These are phyloP conservation scores for Geopemphigus sp. DNA, from an alignment of 1,140 invertebrate genomes.

Conservation along the genomic window DNA sequence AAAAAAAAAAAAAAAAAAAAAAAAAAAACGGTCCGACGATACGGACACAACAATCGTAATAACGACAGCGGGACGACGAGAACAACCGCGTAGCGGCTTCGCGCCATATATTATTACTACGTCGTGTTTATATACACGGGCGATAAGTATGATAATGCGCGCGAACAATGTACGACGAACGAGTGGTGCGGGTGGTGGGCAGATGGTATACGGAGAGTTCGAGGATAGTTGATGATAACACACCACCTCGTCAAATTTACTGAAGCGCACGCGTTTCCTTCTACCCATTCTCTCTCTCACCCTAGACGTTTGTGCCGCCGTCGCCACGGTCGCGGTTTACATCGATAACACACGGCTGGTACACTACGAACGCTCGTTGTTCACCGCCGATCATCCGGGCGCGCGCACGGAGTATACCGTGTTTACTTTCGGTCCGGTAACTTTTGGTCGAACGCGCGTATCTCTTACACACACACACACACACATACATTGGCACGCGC, in stretches of 20 bases:
- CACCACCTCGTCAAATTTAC: not conserved
- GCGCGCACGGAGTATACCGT: not conserved
- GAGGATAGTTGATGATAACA: constrained; percentile 10
- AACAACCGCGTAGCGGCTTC: too few species aligned
- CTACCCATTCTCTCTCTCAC: not conserved
- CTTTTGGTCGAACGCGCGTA: constrained; percentile 19
- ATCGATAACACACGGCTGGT: constrained; percentile 14
- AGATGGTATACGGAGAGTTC: too few species aligned
- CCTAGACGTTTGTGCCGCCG: too few species aligned
- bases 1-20: too few species aligned
- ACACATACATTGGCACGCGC: too few species aligned
- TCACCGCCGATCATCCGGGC: constrained; percentile 8
- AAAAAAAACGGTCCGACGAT: not conserved
- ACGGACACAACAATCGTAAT: too few species aligned
- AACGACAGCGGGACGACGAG: too few species aligned
- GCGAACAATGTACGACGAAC: constrained; percentile 18
- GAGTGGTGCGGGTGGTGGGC: not conserved
- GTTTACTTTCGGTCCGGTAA: constrained; percentile 27
- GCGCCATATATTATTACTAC: too few species aligned
- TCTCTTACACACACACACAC: too few species aligned
- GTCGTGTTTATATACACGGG: not conserved
- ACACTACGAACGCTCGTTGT: constrained; percentile 22
- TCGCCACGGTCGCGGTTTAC: not conserved
- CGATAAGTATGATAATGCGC: not conserved
- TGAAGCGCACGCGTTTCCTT: constrained; percentile 13